Base-by-base conservation (phyloP, 2,113 vertebrate species). In the Corythornis madagascariensis region DNA sequence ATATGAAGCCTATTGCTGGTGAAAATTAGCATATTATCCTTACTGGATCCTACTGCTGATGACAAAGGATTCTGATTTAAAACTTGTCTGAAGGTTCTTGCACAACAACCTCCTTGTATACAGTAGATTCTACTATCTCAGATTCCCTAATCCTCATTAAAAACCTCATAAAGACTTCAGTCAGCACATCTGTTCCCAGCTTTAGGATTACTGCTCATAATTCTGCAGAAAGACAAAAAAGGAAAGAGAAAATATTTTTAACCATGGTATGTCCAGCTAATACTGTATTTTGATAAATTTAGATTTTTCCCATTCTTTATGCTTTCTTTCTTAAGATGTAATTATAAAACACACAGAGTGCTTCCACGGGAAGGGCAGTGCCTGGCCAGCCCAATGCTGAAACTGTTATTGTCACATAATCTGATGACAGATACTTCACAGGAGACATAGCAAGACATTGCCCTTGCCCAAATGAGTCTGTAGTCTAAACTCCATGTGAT, bases 31-130 rank as follows among this genome's bases (percentile, higher is more conserved):
- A 78, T 92, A 74, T 86, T 91, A 85, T 90, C 70, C 81, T 92
- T 55, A 75, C 83, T 84, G 92, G 85, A 88, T 92, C 79, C 89
- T 88, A 90, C 67, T 65, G 80, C 26, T 86, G 90, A 55, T 91
- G 85, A 88, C 90, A 96, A 90, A 97, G 59, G 70, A 88, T 94
- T 88, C 74, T 66, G 89, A 69, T 86, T 93, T 94, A 80, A 86
- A 94, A 93, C 57, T 71, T 86, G 43, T 90, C 56, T 81, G 66
- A 83, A 88, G 79, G 57, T 75, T 72, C 65, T 71, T 28, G 31
- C 90, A 88, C 76, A 91, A 95, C 76, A 60, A 61, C 61, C 40
- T 75, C 50, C 42, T 71, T 73, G 42, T 76, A 55, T 60, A 85
- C 12, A 78, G 81, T 48, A 61, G 56, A 74, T 88, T 93, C 86